Evolutionary conservation across 2,888 invertebrate genomes (phyloP).

Genomic region (Plebejus melissa): DNA sequence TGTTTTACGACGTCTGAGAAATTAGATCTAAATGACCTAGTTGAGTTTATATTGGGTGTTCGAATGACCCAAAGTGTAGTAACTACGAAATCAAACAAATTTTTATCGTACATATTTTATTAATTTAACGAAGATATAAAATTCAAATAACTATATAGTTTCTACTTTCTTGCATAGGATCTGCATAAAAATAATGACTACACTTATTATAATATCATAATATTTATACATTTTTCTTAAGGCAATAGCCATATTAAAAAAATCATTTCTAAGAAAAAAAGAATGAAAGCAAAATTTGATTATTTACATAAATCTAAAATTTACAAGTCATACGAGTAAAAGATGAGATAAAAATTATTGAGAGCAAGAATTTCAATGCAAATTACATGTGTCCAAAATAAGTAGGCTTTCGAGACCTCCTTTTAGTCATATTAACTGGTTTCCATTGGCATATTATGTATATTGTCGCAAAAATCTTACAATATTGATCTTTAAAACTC

Average conservation of each 20-base stretch:
- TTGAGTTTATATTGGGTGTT: neutral
- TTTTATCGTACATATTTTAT: neutral
- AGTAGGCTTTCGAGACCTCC: neutral
- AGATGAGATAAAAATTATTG: slow-evolving; percentile 1
- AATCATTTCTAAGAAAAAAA: neutral
- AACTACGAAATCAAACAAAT: neutral
- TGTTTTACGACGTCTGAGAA: neutral
- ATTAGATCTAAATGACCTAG: neutral
- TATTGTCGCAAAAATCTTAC: neutral
- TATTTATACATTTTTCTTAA: neutral
- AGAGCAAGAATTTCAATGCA: neutral
- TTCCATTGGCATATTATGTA: neutral
- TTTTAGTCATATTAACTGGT: neutral
- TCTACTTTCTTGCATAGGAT: neutral
- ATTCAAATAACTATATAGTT: neutral
- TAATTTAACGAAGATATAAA: slow-evolving; percentile 1
- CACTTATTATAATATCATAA: neutral
- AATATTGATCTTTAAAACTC: neutral
- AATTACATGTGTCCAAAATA: neutral
- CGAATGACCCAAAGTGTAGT: neutral
- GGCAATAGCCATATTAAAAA: neutral
- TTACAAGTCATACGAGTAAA: neutral
- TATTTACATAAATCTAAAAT: neutral
- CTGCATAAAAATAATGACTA: neutral
- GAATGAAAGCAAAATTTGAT: neutral